A percentile compares a stretch with the other conserved stretches of the same genome.
phyloP scores from a whole-genome alignment of 2,888 invertebrate species.

The Boloria selene region DNA sequence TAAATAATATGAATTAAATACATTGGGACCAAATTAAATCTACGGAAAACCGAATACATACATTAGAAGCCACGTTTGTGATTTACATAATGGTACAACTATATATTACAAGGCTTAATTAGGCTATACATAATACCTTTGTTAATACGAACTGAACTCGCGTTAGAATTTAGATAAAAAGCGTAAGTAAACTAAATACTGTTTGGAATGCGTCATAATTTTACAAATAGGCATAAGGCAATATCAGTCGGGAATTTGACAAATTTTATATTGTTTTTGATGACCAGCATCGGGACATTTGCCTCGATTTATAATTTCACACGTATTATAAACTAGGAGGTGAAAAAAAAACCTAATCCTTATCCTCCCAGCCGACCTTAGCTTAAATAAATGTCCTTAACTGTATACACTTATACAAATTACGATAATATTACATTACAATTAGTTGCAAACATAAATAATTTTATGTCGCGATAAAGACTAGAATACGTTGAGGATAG shows the following conservation, averaged over 20 bases:
- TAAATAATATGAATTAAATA: constrained; percentile 47
- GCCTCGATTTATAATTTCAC: constrained; percentile 50
- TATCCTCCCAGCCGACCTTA: constrained; percentile 68
- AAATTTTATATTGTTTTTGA: constrained; percentile 44
- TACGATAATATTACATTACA: constrained; percentile 74
- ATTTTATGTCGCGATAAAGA: constrained; percentile 74
- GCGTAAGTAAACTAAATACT: constrained; percentile 67
- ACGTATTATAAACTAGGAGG: constrained; percentile 65
- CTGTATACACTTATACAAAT: constrained; percentile 59
- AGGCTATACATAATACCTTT: constrained; percentile 51
- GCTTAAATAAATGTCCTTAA: constrained; percentile 66
- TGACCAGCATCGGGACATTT: constrained; percentile 68
- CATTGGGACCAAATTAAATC: constrained; percentile 46
- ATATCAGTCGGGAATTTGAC: constrained; percentile 57
- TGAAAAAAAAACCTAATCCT: constrained; percentile 66
- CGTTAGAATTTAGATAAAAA: constrained; percentile 53
- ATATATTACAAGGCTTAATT: constrained; percentile 48
- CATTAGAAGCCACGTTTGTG: constrained; percentile 56
- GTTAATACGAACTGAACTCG: constrained; percentile 49
- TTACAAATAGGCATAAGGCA: constrained; percentile 53
- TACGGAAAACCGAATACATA: constrained; percentile 42
- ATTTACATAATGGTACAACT: constrained; percentile 46
- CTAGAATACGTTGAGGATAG: constrained; percentile 82
- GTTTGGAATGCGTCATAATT: constrained; percentile 75
- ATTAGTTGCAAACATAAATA: constrained; percentile 76